These are phyloP conservation scores for Pampus argenteus DNA, from an alignment of 2,797 vertebrate species.

Conservation along the genomic window DNA sequence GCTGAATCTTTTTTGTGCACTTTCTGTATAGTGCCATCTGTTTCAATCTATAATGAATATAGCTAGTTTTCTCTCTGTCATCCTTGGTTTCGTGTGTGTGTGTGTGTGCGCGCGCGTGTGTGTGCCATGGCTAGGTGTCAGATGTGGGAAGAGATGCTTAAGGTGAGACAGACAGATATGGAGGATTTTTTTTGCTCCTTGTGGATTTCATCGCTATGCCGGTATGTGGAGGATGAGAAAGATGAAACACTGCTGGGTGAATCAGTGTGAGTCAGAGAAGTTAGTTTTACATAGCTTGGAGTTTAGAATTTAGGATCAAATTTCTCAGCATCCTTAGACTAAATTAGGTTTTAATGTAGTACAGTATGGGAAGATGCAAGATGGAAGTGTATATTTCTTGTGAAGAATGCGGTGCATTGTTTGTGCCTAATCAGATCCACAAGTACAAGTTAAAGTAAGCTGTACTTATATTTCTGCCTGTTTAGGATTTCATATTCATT, in stretches of 20 bases:
- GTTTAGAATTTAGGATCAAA: slow-evolving; percentile 37
- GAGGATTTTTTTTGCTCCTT: slow-evolving; percentile 55
- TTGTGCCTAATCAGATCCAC: slow-evolving; percentile 29
- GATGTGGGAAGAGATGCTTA: slow-evolving; percentile 69
- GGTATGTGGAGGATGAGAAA: slow-evolving; percentile 53
- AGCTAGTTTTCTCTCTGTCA: slow-evolving; percentile 39
- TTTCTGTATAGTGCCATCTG: slow-evolving; percentile 61
- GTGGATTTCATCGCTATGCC: slow-evolving; percentile 52
- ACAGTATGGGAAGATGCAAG: neutral
- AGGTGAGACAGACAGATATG: slow-evolving; percentile 67
- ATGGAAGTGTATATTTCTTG: neutral
- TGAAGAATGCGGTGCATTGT: neutral
- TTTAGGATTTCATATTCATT: slow-evolving; percentile 11
- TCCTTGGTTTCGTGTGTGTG: slow-evolving; percentile 50
- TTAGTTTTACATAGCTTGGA: slow-evolving; percentile 47
- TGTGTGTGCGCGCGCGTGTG: slow-evolving; percentile 28
- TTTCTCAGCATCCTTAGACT: slow-evolving; percentile 18
- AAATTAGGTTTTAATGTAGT: slow-evolving; percentile 33
- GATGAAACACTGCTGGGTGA: slow-evolving; percentile 58
- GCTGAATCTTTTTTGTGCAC: slow-evolving; percentile 47
- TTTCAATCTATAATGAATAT: slow-evolving; percentile 65
- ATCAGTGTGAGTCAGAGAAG: slow-evolving; percentile 54
- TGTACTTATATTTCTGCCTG: neutral
- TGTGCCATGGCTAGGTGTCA: slow-evolving; percentile 60
- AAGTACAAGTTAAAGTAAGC: slow-evolving; percentile 18